Evolutionary conservation across 2,113 vertebrate genomes (phyloP).

Genomic region (Gymnocephalus cernua): DNA sequence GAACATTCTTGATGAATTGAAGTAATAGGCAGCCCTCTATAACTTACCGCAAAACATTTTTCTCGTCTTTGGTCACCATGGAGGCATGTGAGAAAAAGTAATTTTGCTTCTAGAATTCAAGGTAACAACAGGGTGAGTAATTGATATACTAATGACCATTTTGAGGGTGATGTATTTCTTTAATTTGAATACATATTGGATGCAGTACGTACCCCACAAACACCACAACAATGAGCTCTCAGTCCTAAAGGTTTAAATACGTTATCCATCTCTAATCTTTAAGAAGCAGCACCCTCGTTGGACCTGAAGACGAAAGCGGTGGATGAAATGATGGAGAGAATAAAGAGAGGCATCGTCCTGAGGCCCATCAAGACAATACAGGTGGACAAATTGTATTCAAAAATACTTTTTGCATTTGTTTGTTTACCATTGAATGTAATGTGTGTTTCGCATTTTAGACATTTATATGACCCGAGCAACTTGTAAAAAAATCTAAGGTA

Average conservation of each 20-base stretch:
- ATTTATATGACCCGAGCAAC: neutral
- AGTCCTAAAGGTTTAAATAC: neutral
- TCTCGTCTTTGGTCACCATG: too few species aligned
- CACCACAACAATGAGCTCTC: neutral
- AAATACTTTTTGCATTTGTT: neutral
- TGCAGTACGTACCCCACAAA: neutral
- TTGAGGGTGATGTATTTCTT: too few species aligned
- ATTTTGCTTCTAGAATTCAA: too few species aligned
- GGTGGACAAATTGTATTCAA: constrained; percentile 49
- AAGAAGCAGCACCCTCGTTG: constrained; percentile 38
- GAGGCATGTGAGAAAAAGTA: too few species aligned
- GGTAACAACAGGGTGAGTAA: too few species aligned
- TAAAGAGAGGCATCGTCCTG: constrained; percentile 85
- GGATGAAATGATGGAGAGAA: constrained; percentile 90
- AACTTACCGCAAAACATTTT: too few species aligned
- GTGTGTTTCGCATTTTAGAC: neutral
- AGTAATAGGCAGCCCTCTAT: too few species aligned
- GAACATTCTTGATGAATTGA: too few species aligned
- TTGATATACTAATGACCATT: too few species aligned
- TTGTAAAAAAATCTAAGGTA: neutral
- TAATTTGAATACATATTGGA: neutral
- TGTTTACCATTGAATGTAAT: neutral
- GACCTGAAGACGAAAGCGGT: constrained; percentile 82
- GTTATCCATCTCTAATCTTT: neutral
- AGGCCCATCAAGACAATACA: constrained; percentile 69